These are phyloP conservation scores for Aplocera efformata DNA, from an alignment of 2,888 invertebrate species.

Conservation along the genomic window DNA sequence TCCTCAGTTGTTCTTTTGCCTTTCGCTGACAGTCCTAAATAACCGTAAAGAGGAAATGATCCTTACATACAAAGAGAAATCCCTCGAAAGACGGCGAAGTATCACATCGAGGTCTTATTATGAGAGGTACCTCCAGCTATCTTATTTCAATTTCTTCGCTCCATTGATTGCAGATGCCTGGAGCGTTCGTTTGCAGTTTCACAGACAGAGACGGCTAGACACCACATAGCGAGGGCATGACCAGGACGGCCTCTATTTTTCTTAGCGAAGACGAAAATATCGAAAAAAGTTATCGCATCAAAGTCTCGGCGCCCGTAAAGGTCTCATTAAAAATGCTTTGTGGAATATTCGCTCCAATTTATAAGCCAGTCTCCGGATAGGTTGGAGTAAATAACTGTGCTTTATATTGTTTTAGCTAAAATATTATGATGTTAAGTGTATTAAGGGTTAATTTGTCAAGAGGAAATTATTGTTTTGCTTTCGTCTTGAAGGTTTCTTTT, in stretches of 20 bases:
- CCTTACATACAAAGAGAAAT: conserved; percentile 49
- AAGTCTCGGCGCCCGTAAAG: conserved; percentile 67
- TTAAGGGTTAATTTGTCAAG: conserved; percentile 22
- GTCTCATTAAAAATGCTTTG: conserved; percentile 78
- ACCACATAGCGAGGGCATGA: conserved; percentile 35
- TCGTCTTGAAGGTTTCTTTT: too few species aligned
- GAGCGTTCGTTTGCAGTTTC: conserved; percentile 65
- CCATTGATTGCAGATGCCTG: conserved; percentile 78
- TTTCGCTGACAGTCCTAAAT: conserved; percentile 27
- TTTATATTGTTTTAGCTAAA: conserved; percentile 59
- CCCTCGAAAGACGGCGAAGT: conserved; percentile 38
- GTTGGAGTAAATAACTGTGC: conserved; percentile 65
- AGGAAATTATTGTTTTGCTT: too few species aligned
- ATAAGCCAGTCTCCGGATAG: conserved; percentile 66
- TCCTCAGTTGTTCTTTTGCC: conserved; percentile 16
- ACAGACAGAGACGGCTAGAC: conserved; percentile 46
- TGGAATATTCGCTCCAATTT: conserved; percentile 72
- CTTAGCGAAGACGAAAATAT: conserved; percentile 67
- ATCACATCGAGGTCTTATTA: conserved; percentile 52
- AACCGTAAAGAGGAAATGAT: conserved; percentile 38
- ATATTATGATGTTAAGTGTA: conserved; percentile 36
- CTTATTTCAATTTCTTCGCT: conserved; percentile 79
- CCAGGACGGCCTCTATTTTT: conserved; percentile 55
- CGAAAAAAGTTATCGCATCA: conserved; percentile 77
- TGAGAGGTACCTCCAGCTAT: conserved; percentile 66